phyloP scores from a whole-genome alignment of 2,888 invertebrate species.

The Nysson spinosus region DNA sequence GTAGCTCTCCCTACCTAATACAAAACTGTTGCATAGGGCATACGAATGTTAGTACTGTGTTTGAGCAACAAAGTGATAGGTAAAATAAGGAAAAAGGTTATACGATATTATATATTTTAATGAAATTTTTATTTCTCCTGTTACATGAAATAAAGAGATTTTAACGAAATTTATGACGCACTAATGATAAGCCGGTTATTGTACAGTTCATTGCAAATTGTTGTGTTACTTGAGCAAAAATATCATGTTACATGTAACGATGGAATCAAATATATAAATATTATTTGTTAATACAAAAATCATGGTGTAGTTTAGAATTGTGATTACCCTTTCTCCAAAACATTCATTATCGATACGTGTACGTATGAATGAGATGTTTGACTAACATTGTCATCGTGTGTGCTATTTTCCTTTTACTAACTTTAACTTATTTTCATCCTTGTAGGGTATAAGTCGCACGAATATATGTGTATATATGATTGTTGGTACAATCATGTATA shows the following conservation, averaged over 20 bases:
- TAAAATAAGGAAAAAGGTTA: slow-evolving; percentile 24
- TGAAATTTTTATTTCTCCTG: slow-evolving; percentile 40
- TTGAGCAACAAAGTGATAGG: slow-evolving; percentile 9
- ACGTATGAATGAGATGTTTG: background rate
- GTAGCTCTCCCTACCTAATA: background rate
- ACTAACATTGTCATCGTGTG: background rate
- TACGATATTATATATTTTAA: slow-evolving; percentile 40
- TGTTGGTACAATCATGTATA: too few species aligned
- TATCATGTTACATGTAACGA: slow-evolving; percentile 33
- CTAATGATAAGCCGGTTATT: slow-evolving; percentile 13
- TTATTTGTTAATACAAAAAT: slow-evolving; percentile 40
- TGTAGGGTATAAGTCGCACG: too few species aligned
- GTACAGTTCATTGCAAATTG: slow-evolving; percentile 26
- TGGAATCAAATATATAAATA: slow-evolving; percentile 41
- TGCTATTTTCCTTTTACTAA: background rate
- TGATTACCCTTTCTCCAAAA: slow-evolving; percentile 25
- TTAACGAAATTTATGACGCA: slow-evolving; percentile 22
- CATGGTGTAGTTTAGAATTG: slow-evolving; percentile 24
- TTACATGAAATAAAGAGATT: slow-evolving; percentile 28
- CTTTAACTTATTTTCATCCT: too few species aligned
- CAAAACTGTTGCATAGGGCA: background rate
- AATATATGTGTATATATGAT: too few species aligned
- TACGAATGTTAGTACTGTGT: slow-evolving; percentile 10
- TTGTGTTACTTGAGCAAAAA: slow-evolving; percentile 23
- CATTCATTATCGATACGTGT: slow-evolving; percentile 9